Evolutionary conservation across 2,113 vertebrate species (phyloP).

Genomic region (Panthera leo): DNA sequence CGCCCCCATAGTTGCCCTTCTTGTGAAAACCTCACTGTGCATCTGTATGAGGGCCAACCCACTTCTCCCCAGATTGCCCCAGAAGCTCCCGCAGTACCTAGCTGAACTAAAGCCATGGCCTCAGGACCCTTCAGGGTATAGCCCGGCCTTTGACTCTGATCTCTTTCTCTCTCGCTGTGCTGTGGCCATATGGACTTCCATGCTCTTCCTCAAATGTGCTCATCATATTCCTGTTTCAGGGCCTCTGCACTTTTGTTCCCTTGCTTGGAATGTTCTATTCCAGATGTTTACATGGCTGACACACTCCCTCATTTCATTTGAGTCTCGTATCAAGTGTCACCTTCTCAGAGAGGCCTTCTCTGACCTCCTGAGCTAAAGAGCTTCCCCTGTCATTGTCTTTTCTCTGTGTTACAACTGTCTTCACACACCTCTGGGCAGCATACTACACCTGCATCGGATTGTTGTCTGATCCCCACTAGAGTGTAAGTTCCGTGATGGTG

Average conservation of each 20-base stretch:
- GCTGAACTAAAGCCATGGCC: neutral
- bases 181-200: neutral
- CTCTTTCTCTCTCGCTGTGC: neutral
- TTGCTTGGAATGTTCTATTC: neutral
- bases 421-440: too few species aligned
- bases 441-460: neutral
- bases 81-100: rapidly evolving
- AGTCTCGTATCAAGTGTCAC: neutral
- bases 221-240: neutral
- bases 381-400: neutral
- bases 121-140: too few species aligned
- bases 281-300: neutral
- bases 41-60: neutral
- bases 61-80: neutral
- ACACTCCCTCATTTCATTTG: neutral
- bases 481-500: neutral
- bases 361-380: neutral
- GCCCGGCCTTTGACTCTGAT: neutral
- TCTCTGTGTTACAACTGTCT: neutral
- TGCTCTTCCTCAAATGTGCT: neutral
- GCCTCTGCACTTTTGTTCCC: neutral
- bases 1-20: neutral
- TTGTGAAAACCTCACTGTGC: neutral
- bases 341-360: neutral
- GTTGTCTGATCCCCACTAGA: neutral